Conservation (phyloP, 2,113 vertebrate genomes). For the Cochlearius cochlearius region DNA sequence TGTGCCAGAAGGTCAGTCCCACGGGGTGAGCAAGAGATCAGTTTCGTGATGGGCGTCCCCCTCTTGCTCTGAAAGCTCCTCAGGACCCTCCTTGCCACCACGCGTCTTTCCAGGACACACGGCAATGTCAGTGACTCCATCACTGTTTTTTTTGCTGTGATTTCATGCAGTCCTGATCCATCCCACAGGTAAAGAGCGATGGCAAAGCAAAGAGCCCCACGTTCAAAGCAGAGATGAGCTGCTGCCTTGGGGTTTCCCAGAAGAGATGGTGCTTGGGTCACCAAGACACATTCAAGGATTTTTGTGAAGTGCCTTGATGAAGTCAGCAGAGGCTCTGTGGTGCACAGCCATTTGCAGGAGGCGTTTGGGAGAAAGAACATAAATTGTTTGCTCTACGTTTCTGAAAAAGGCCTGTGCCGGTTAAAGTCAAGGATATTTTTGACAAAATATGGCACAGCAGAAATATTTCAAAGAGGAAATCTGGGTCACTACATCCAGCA, state of each 20-base stretch:
- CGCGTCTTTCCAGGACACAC: fast-evolving
- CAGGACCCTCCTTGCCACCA: not conserved
- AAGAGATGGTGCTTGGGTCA: not conserved
- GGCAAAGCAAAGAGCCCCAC: not conserved
- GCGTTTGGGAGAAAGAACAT: not conserved
- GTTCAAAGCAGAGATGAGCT: not conserved
- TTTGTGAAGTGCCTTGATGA: not conserved
- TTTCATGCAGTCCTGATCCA: not conserved
- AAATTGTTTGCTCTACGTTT: not conserved
- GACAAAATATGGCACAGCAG: not conserved
- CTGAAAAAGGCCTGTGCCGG: not conserved
- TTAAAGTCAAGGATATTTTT: not conserved
- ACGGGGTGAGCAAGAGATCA: not conserved
- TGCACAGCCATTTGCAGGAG: not conserved
- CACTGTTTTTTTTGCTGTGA: not conserved
- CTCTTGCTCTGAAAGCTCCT: not conserved
- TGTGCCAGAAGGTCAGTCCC: not conserved
- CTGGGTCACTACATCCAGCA: not conserved
- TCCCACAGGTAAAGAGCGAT: not conserved
- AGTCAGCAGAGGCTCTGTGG: not conserved
- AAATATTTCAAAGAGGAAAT: not conserved
- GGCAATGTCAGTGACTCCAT: not conserved
- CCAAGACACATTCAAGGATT: not conserved
- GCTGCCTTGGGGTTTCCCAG: not conserved
- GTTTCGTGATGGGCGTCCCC: not conserved